Percentiles rank a stretch among this genome's conserved stretches.
phyloP scores from a whole-genome alignment of 2,888 invertebrate genomes.

The Calameuta pallipes region DNA sequence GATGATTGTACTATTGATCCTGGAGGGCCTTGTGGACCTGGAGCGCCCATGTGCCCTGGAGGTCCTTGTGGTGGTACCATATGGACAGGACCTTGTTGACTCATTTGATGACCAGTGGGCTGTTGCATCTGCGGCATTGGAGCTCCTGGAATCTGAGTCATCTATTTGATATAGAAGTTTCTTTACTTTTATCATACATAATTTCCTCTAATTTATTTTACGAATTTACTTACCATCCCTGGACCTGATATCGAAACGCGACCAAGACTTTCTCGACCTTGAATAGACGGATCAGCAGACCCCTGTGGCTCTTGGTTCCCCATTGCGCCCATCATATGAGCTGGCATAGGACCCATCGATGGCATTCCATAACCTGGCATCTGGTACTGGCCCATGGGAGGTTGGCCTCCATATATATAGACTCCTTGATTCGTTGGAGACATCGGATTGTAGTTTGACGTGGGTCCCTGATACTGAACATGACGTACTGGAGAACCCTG shows the following conservation, averaged over 20 bases:
- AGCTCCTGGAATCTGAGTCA: constrained; percentile 20
- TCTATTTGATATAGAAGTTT: background rate
- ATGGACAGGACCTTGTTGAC: constrained; percentile 24
- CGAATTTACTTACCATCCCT: constrained; percentile 47
- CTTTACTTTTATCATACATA: background rate
- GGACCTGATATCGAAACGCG: constrained; percentile 52
- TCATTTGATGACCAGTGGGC: constrained; percentile 31
- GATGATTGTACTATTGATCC: constrained; percentile 13
- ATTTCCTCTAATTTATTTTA: background rate
- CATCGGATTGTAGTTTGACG: constrained; percentile 52
- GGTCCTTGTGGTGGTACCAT: constrained; percentile 24
- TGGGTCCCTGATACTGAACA: constrained; percentile 67
- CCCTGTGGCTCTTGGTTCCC: constrained; percentile 41
- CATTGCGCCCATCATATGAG: constrained; percentile 44
- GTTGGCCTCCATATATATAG: constrained; percentile 49
- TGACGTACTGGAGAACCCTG: constrained; percentile 70
- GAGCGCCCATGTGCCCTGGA: constrained; percentile 32
- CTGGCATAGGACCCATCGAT: constrained; percentile 19
- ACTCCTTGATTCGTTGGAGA: constrained; percentile 57
- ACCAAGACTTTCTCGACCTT: constrained; percentile 50
- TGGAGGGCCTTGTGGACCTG: constrained; percentile 20
- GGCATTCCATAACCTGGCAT: constrained; percentile 52
- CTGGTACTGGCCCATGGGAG: constrained; percentile 49
- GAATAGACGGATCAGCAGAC: constrained; percentile 38
- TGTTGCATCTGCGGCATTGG: constrained; percentile 38